Evolutionary conservation across 2,113 vertebrate species (phyloP).

Genomic region (Lepus timidus): DNA sequence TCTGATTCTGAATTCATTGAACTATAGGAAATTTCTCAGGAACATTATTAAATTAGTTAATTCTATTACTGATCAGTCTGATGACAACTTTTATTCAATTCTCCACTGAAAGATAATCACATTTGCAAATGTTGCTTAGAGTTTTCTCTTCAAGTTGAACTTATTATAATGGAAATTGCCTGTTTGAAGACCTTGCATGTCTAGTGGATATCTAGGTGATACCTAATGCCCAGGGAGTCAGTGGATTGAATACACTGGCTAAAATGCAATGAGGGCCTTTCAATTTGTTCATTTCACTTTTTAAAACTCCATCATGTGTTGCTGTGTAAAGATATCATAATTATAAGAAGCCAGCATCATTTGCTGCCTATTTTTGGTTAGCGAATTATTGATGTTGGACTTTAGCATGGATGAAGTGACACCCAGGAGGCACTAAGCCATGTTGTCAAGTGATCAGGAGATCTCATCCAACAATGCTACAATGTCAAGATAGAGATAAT

Average conservation of each 20-base stretch:
- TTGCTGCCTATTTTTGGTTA: constrained; percentile 11
- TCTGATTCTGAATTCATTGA: not conserved
- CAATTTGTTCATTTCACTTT: not conserved
- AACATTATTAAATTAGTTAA: not conserved
- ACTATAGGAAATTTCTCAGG: not conserved
- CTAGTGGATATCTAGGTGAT: not conserved
- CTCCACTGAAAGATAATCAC: not conserved
- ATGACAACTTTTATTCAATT: not conserved
- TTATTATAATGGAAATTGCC: not conserved
- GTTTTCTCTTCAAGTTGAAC: not conserved
- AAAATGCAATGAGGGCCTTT: not conserved
- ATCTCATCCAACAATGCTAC: not conserved
- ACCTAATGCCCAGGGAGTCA: fast-evolving
- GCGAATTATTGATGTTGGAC: not conserved
- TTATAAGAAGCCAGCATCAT: not conserved
- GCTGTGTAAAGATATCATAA: not conserved
- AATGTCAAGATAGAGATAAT: not conserved
- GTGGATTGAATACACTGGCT: not conserved
- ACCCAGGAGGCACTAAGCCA: not conserved
- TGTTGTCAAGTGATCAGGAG: not conserved
- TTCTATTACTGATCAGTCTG: not conserved
- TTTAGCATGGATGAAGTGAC: not conserved
- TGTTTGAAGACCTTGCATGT: not conserved
- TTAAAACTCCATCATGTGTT: not conserved
- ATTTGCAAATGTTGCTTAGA: not conserved